Percentiles rank a stretch among this genome's conserved stretches.
Evolutionary conservation across 1,140 invertebrate species (phyloP).

Genomic region (Drosophila rufa): DNA sequence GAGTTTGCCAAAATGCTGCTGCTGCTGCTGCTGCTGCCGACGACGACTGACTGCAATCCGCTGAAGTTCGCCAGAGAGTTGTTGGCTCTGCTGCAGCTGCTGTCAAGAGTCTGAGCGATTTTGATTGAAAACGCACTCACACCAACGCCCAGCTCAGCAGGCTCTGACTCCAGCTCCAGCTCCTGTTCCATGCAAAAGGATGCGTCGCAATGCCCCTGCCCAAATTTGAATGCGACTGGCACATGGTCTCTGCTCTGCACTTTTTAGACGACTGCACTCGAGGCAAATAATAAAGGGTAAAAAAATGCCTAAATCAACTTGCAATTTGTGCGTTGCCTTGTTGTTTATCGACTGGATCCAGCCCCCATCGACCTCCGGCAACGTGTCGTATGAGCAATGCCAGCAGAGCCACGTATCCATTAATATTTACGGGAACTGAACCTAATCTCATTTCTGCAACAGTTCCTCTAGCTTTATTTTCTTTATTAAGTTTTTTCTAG

Average conservation of each 20-base stretch:
- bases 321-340: conserved; percentile 64
- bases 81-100: conserved; percentile 17
- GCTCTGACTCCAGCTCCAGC: not conserved
- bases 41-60: conserved; percentile 66
- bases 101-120: conserved; percentile 74
- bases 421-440: not conserved
- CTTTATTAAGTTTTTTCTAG: too few species aligned
- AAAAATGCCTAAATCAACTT: conserved; percentile 53
- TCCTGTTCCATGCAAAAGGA: conserved; percentile 27
- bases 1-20: conserved; percentile 77
- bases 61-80: conserved; percentile 59
- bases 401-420: not conserved
- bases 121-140: conserved; percentile 77
- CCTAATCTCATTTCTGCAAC: not conserved
- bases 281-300: conserved; percentile 24
- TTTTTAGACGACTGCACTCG: conserved; percentile 45
- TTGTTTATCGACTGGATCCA: conserved; percentile 14
- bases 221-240: conserved; percentile 27
- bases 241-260: conserved; percentile 29
- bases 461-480: too few species aligned
- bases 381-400: conserved; percentile 25
- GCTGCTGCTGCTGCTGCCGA: conserved; percentile 14
- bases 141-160: conserved; percentile 24
- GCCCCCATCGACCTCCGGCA: not conserved
- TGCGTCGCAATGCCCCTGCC: conserved; percentile 25